Evolutionary conservation across 2,797 vertebrate genomes (phyloP), one percentile per base, ranked within the genome.

Genomic region (Halcyon chelicuti): DNA sequence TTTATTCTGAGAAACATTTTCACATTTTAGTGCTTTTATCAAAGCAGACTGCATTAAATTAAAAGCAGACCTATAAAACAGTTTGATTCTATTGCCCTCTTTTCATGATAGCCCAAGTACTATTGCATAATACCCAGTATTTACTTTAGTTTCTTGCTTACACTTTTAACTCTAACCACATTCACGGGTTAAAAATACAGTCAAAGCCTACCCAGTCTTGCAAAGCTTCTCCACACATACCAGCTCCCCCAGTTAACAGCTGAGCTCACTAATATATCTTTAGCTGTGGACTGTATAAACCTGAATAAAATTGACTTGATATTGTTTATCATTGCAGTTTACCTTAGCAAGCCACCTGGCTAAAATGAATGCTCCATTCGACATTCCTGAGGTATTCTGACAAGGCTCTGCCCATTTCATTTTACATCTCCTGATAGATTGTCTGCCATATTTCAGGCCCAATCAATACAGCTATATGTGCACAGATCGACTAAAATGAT

Each of bases 81-180:
- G 62, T 49, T 77, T 81, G 78, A 76, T 95, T 83, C 83, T 92
- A 26, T 65, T 77, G 90, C 88, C 61, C 62, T 76, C 35, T 86
- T 75, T 42, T 35, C 73, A 44, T 5, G 54, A 60, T 74, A 91
- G 86, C 87, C 80, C 87, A 62, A 91, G 87, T 55, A 46, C 86
- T 89, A 95, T 92, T 96, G 93, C 96, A 94, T 92, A 96, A 96
- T 84, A 83, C 86, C 75, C 86, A 49, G 87, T 28, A 79, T 95
- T 84, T 71, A 57, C 89, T 84, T 44, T 26, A 61, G 65, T 74
- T 90, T 66, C 85, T 75, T 65, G 73, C 66, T 85, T 58, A 60
- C 80, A 85, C 84, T 91, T 87, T 37, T 23, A 92, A 42, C 54
- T 49, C 42, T 14, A 70, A 89, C 26, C 68, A 89, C 84, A 71